These are phyloP conservation scores for Enteromius thamalakanensis DNA, from an alignment of 2,797 vertebrate species.

Conservation along the genomic window DNA sequence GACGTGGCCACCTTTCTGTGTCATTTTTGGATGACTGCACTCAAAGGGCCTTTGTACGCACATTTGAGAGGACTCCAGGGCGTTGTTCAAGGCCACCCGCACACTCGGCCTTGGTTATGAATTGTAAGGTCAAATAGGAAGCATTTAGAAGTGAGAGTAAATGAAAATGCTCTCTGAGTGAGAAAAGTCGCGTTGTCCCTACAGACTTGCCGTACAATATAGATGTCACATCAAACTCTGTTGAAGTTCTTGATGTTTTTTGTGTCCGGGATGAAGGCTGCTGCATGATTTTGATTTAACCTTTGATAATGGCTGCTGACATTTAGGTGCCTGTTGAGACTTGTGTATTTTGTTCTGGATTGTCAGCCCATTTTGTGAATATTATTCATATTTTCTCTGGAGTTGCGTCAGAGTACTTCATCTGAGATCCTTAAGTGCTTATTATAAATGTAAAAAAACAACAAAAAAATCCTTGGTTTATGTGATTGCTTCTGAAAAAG, in stretches of 20 bases:
- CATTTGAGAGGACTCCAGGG: constrained; percentile 37
- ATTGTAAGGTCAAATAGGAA: constrained; percentile 48
- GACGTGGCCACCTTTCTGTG: background rate
- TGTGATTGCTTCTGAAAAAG: constrained; percentile 23
- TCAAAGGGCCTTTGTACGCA: constrained; percentile 43
- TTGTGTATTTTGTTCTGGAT: constrained; percentile 41
- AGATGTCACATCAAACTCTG: constrained; percentile 43
- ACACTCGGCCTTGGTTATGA: constrained; percentile 40
- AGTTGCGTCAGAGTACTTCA: constrained; percentile 26
- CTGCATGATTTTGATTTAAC: constrained; percentile 54
- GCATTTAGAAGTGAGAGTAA: constrained; percentile 37
- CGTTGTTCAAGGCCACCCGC: constrained; percentile 19
- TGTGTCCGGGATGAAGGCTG: constrained; percentile 45
- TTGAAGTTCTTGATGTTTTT: constrained; percentile 36
- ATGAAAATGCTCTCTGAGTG: constrained; percentile 26
- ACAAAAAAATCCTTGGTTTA: constrained; percentile 23
- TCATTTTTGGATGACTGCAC: constrained; percentile 7
- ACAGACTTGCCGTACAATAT: constrained; percentile 51
- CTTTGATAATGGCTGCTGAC: constrained; percentile 52
- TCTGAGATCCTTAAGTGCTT: constrained; percentile 47
- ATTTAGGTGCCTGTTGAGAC: constrained; percentile 49
- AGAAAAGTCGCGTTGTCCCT: constrained; percentile 34
- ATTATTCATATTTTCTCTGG: constrained; percentile 29
- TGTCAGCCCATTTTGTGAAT: constrained; percentile 36
- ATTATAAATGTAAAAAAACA: constrained; percentile 21